phyloP scores from a whole-genome alignment of 2,888 invertebrate genomes.

The Mythimna pallens region DNA sequence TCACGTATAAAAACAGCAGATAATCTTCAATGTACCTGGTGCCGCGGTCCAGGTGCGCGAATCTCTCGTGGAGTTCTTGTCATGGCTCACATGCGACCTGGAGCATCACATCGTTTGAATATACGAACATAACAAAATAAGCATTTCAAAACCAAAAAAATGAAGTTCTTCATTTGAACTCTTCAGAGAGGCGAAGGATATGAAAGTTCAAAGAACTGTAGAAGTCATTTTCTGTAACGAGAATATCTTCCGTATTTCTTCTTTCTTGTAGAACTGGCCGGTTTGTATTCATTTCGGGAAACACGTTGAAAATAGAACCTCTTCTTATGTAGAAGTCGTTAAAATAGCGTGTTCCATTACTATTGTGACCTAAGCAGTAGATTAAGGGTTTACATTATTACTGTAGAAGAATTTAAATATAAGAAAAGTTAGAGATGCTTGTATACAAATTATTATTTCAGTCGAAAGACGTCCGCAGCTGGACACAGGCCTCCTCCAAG shows the following conservation, averaged over 20 bases:
- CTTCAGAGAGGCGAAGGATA: conserved; percentile 8
- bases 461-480: too few species aligned
- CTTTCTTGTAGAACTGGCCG: conserved; percentile 18
- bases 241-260: conserved; percentile 21
- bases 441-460: too few species aligned
- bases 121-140: conserved; percentile 25
- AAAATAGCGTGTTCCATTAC: conserved; percentile 30
- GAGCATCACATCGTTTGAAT: conserved; percentile 71
- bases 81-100: conserved; percentile 88
- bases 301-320: neutral
- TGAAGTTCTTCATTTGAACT: conserved; percentile 32
- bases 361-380: conserved; percentile 21
- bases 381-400: neutral
- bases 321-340: conserved; percentile 1
- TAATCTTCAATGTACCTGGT: conserved; percentile 75
- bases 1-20: conserved; percentile 65
- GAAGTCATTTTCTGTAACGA: conserved; percentile 22
- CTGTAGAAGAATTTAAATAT: neutral
- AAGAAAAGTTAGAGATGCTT: too few species aligned
- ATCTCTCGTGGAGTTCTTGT: conserved; percentile 84
- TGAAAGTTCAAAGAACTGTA: neutral
- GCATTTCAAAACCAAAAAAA: neutral
- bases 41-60: conserved; percentile 83
- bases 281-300: neutral
- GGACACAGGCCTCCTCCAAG: too few species aligned